phyloP scores from a whole-genome alignment of 2,797 vertebrate genomes.

The Myotis planiceps region DNA sequence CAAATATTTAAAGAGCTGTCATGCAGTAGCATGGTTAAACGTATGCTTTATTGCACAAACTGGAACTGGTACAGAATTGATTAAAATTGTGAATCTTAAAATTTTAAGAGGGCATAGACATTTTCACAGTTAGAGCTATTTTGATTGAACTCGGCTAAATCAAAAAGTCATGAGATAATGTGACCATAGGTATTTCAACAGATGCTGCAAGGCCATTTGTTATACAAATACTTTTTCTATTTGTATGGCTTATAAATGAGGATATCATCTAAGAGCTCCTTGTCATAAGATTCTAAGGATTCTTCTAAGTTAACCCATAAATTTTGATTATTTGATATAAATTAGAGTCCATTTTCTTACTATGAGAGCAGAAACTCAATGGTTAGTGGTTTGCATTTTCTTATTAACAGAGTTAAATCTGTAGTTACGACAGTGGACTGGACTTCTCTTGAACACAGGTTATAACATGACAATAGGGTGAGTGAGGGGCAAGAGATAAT shows the following conservation, averaged over 20 bases:
- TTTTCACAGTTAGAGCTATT: not conserved
- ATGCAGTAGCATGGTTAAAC: not conserved
- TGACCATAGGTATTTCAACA: not conserved
- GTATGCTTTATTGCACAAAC: not conserved
- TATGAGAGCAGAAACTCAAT: not conserved
- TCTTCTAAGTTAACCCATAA: not conserved
- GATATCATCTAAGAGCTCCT: not conserved
- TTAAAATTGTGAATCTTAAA: not conserved
- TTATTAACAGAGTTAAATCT: conserved; percentile 31
- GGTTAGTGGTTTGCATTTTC: not conserved
- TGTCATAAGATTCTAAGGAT: not conserved
- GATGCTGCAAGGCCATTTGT: not conserved
- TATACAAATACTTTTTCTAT: not conserved
- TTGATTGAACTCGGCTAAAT: not conserved
- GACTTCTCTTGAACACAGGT: conserved; percentile 62
- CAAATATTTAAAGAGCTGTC: not conserved
- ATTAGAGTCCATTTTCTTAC: conserved; percentile 10
- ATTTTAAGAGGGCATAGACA: not conserved
- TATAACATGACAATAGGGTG: conserved; percentile 45
- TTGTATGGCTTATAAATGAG: not conserved
- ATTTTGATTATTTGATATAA: not conserved
- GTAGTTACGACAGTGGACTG: conserved; percentile 8
- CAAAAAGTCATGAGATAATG: not conserved
- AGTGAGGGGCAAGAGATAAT: conserved; percentile 55
- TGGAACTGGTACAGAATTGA: not conserved